A percentile compares a stretch with the other conserved stretches of the same genome.
These are phyloP conservation scores for Drosophila paramelanica DNA, from an alignment of 2,888 invertebrate genomes.

Conservation along the genomic window DNA sequence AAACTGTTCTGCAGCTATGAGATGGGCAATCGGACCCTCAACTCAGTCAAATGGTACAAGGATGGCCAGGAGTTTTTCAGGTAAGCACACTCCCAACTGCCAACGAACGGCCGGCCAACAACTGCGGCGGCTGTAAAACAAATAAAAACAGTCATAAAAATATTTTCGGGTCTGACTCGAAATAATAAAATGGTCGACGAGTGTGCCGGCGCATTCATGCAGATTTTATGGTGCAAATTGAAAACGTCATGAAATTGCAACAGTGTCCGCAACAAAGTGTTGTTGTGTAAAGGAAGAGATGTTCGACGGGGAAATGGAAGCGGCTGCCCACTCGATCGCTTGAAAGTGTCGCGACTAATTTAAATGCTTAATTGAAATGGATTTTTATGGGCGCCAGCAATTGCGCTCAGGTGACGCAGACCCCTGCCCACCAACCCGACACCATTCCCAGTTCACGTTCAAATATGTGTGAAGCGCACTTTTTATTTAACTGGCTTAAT, in stretches of 20 bases:
- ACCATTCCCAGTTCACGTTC: constrained; percentile 20
- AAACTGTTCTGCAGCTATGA: constrained; percentile 85
- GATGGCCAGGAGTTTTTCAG: constrained; percentile 85
- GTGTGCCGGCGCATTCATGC: constrained; percentile 71
- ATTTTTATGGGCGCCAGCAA: constrained; percentile 73
- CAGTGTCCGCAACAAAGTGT: constrained; percentile 67
- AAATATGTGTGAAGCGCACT: constrained; percentile 76
- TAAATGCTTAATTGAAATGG: constrained; percentile 83
- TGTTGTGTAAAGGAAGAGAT: constrained; percentile 11
- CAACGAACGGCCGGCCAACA: constrained; percentile 16
- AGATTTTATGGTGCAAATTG: constrained; percentile 80
- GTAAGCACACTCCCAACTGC: constrained; percentile 55
- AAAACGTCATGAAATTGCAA: constrained; percentile 81
- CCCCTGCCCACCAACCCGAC: neutral
- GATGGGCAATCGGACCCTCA: constrained; percentile 85
- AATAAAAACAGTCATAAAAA: constrained; percentile 73
- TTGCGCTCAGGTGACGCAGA: constrained; percentile 55
- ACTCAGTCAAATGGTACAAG: constrained; percentile 85
- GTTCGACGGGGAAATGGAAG: neutral
- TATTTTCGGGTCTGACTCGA: constrained; percentile 64
- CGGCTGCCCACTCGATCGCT: constrained; percentile 39
- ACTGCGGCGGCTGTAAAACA: constrained; percentile 48
- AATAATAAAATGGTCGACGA: constrained; percentile 66
- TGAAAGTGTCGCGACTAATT: constrained; percentile 81
- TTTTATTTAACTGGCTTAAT: constrained; percentile 80